phyloP scores from a whole-genome alignment of 2,113 vertebrate genomes.

The Pavo muticus region DNA sequence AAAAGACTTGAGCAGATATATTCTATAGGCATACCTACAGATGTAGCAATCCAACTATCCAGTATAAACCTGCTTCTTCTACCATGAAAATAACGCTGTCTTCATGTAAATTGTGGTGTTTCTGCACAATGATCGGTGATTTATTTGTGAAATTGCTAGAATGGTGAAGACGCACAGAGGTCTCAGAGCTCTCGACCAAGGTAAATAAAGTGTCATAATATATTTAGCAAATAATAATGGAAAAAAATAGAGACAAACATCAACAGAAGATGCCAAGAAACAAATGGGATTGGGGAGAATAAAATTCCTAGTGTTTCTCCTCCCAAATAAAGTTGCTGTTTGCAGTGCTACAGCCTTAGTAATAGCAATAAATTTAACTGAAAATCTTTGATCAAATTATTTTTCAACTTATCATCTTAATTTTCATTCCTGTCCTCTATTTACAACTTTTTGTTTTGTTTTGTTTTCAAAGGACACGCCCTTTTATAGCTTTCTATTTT shows the following conservation, averaged over 20 bases:
- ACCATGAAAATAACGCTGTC: conserved; percentile 27
- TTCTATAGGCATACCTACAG: background rate
- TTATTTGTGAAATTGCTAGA: conserved; percentile 63
- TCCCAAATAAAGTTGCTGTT: background rate
- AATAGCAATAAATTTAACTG: background rate
- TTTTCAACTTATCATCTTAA: conserved; percentile 25
- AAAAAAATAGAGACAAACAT: conserved; percentile 37
- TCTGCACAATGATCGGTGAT: background rate
- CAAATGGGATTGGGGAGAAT: background rate
- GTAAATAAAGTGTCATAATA: conserved; percentile 70
- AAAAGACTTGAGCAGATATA: background rate
- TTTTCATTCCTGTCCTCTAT: background rate
- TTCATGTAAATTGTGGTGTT: conserved; percentile 28
- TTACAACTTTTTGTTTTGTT: conserved; percentile 17
- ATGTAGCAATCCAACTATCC: conserved; percentile 1
- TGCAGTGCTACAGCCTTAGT: background rate
- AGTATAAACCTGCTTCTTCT: conserved; percentile 10
- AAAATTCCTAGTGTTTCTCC: background rate
- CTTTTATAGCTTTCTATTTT: conserved; percentile 40
- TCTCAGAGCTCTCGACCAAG: conserved; percentile 40
- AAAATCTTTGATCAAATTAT: conserved; percentile 22
- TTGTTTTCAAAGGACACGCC: background rate
- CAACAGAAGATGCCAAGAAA: conserved; percentile 7
- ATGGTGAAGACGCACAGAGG: conserved; percentile 14
- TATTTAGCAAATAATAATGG: conserved; percentile 62